phyloP scores from a whole-genome alignment of 2,797 vertebrate genomes.

The Poeciliopsis paucimaculata region DNA sequence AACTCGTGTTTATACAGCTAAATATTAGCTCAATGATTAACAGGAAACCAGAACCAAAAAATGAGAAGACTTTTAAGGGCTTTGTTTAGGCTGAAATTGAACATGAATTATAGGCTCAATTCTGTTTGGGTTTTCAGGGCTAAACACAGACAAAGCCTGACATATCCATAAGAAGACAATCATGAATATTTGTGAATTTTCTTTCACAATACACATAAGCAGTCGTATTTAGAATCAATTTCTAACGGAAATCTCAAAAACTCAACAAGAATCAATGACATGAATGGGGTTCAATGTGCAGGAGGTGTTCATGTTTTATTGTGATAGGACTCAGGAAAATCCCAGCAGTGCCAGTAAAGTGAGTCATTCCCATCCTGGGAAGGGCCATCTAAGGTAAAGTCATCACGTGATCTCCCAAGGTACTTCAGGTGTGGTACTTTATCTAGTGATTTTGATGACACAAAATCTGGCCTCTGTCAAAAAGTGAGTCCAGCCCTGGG shows the following conservation, averaged over 20 bases:
- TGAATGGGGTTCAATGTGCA: slow-evolving; percentile 18
- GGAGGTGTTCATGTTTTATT: slow-evolving; percentile 40
- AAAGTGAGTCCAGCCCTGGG: slow-evolving; percentile 44
- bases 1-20: background rate
- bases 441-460: slow-evolving; percentile 51
- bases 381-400: slow-evolving; percentile 68
- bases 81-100: background rate
- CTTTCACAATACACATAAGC: background rate
- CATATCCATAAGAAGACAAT: background rate
- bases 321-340: slow-evolving; percentile 21
- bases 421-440: slow-evolving; percentile 36
- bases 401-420: slow-evolving; percentile 36
- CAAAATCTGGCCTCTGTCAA: slow-evolving; percentile 37
- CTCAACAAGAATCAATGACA: background rate
- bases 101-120: background rate
- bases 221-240: background rate
- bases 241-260: background rate
- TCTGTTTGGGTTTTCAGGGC: background rate
- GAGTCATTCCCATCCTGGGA: slow-evolving; percentile 45
- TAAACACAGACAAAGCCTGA: background rate
- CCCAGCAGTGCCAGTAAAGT: slow-evolving; percentile 1
- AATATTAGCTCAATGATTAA: background rate
- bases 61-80: background rate
- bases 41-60: background rate
- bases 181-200: background rate